Evolutionary conservation across 2,113 vertebrate species (phyloP).

Genomic region (Phocoena sinus): DNA sequence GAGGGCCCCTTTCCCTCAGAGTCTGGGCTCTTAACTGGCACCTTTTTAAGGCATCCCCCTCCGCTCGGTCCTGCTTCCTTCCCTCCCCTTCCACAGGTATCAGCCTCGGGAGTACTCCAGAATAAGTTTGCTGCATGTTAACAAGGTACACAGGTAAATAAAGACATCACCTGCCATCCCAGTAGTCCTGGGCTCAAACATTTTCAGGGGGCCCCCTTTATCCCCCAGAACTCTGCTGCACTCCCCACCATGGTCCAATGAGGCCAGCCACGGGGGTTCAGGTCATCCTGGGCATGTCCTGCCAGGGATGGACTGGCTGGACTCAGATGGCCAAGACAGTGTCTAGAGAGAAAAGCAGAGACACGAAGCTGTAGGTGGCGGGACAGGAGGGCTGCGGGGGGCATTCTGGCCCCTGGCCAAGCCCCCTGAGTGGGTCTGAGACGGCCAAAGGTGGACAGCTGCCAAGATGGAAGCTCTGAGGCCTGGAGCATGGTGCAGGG

Average conservation of each 20-base stretch:
- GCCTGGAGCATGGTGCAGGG: not conserved
- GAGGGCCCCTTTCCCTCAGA: not conserved
- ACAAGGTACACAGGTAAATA: not conserved
- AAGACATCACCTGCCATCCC: not conserved
- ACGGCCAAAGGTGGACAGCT: rapidly evolving
- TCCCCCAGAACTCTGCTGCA: not conserved
- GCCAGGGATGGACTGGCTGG: not conserved
- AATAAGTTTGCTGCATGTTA: not conserved
- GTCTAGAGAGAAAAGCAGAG: not conserved
- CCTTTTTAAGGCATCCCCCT: not conserved
- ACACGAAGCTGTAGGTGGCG: not conserved
- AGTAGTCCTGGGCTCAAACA: rapidly evolving
- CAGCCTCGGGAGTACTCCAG: not conserved
- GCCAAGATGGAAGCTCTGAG: not conserved
- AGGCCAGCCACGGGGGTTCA: rapidly evolving
- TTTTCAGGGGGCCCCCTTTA: not conserved
- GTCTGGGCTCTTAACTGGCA: not conserved
- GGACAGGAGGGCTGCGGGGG: rapidly evolving
- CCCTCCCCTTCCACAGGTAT: not conserved
- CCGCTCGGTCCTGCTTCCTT: not conserved
- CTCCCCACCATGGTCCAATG: not conserved
- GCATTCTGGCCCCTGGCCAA: not conserved
- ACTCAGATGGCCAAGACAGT: too few relatives aligned
- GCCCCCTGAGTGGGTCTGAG: not conserved
- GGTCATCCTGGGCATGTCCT: not conserved